Percentiles rank a stretch among this genome's conserved stretches.
phyloP scores from a whole-genome alignment of 1,140 invertebrate species.

The Bombus ignitus region DNA sequence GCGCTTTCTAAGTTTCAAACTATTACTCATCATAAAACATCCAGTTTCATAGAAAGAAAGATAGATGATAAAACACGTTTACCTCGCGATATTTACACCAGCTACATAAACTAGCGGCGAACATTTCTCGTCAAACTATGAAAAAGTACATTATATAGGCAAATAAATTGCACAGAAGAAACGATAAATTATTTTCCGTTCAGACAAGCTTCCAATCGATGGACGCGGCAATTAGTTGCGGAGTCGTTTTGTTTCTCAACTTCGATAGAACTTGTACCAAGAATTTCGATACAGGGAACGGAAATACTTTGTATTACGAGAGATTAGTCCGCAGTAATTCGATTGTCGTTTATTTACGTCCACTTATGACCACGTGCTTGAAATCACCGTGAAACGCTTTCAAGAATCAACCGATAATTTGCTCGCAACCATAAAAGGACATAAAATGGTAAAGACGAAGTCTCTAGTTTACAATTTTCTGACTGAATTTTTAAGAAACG shows the following conservation, averaged over 20 bases:
- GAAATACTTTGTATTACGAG: neutral
- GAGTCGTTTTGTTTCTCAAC: neutral
- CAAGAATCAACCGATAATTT: neutral
- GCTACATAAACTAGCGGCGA: neutral
- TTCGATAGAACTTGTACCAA: neutral
- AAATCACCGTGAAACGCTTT: neutral
- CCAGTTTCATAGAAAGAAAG: too few species aligned
- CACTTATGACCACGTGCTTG: neutral
- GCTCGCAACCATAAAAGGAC: neutral
- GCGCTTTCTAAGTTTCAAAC: neutral
- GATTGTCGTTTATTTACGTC: slow-evolving; percentile 4
- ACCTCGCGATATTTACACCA: neutral
- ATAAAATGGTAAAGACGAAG: too few species aligned
- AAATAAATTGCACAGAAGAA: neutral
- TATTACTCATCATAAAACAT: neutral
- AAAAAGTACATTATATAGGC: neutral
- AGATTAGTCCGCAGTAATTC: slow-evolving; percentile 5
- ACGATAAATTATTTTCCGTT: neutral
- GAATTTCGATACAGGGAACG: neutral
- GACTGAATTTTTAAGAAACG: too few species aligned
- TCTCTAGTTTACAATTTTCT: too few species aligned
- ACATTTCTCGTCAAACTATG: neutral
- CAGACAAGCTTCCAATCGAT: neutral
- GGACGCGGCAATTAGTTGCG: neutral
- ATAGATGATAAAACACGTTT: neutral